Percentiles rank a stretch among this genome's conserved stretches.
Conservation (phyloP, 2,888 invertebrate genomes). For the Eretmocerus hayati region DNA sequence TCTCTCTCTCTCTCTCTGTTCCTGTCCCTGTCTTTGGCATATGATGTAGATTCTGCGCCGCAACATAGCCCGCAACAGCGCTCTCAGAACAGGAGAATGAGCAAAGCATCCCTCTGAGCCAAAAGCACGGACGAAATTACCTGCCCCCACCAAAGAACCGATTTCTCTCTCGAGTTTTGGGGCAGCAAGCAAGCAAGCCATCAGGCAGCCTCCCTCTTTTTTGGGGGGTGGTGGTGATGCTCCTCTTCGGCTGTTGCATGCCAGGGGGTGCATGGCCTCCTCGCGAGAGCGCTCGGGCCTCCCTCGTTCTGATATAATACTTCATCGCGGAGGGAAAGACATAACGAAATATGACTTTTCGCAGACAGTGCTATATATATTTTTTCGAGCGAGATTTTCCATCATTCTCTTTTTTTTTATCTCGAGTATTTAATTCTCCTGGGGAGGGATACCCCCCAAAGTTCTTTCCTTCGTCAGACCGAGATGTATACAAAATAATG, state of each 20-base stretch:
- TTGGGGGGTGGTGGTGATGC: background rate
- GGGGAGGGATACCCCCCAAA: background rate
- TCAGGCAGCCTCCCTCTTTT: too few species aligned
- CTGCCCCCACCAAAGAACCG: too few species aligned
- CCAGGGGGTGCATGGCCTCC: too few species aligned
- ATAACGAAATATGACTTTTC: slow-evolving; percentile 14
- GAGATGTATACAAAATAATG: too few species aligned
- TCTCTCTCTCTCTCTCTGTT: too few species aligned
- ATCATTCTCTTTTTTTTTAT: slow-evolving; percentile 1
- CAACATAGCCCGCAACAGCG: slow-evolving; percentile 1
- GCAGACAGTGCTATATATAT: slow-evolving; percentile 10
- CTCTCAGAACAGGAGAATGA: slow-evolving; percentile 17
- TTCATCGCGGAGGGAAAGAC: slow-evolving; percentile 8
- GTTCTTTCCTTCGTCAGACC: too few species aligned
- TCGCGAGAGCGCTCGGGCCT: background rate
- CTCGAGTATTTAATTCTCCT: slow-evolving; percentile 11
- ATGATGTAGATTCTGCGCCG: too few species aligned
- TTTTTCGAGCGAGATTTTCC: background rate
- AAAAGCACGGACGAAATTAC: slow-evolving; percentile 14
- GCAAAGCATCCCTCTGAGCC: slow-evolving; percentile 12
- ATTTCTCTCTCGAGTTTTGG: too few species aligned
- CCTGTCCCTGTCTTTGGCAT: too few species aligned
- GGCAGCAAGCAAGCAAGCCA: too few species aligned
- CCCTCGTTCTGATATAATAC: too few species aligned
- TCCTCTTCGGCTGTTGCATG: background rate